Percentiles rank a stretch among this genome's conserved stretches.
phyloP scores from a whole-genome alignment of 2,888 invertebrate genomes.

The Lasioglossum villosulum region DNA sequence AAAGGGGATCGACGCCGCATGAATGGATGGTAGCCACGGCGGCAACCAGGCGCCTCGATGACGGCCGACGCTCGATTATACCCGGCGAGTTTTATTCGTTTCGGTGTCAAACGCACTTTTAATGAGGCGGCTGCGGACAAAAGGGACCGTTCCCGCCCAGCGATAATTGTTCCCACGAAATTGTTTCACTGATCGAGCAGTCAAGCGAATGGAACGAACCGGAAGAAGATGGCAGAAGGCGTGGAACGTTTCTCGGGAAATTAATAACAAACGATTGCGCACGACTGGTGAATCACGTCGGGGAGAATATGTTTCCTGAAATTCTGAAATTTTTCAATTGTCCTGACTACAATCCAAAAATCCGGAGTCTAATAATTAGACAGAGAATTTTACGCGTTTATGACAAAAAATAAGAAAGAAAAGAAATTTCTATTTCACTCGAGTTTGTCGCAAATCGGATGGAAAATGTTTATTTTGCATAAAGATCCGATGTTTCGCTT shows the following conservation, averaged over 20 bases:
- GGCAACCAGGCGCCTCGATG: background rate
- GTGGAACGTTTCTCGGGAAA: background rate
- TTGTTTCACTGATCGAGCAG: background rate
- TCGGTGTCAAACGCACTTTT: conserved; percentile 14
- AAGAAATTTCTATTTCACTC: too few relatives aligned
- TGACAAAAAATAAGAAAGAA: too few relatives aligned
- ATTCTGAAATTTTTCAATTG: too few relatives aligned
- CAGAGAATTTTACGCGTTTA: too few relatives aligned
- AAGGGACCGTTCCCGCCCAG: background rate
- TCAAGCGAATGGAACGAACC: background rate
- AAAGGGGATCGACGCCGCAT: background rate
- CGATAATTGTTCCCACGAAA: background rate
- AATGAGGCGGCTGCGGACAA: background rate
- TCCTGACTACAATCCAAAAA: too few relatives aligned
- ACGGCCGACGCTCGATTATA: conserved; percentile 1
- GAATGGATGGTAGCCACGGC: background rate
- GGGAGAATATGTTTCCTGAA: background rate
- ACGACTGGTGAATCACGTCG: background rate
- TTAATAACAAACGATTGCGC: background rate
- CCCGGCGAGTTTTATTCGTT: conserved; percentile 11
- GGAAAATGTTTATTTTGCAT: too few relatives aligned
- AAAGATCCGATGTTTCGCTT: background rate
- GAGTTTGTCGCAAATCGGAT: too few relatives aligned
- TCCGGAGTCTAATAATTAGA: too few relatives aligned
- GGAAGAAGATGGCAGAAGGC: background rate